Conservation (phyloP, 2,113 vertebrate species). For the Hemiscyllium ocellatum region DNA sequence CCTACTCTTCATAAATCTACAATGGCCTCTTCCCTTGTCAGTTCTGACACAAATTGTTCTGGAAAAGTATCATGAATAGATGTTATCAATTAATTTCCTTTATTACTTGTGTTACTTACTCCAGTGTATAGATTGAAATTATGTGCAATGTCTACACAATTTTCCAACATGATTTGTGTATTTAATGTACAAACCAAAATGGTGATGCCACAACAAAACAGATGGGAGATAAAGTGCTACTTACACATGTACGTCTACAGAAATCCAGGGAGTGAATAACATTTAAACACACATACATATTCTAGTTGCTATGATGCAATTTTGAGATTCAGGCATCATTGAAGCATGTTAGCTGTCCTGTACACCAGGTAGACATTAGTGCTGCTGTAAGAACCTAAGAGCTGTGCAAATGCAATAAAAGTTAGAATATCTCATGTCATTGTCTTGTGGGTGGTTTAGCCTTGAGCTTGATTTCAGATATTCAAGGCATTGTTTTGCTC, state of each 20-base stretch:
- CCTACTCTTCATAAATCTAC: too few species aligned
- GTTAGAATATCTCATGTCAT: neutral
- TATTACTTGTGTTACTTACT: too few species aligned
- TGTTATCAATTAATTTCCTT: too few species aligned
- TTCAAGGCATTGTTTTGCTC: neutral
- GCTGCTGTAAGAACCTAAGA: neutral
- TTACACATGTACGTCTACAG: neutral
- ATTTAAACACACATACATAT: neutral
- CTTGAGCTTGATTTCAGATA: neutral
- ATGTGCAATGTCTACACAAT: too few species aligned
- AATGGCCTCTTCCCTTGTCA: too few species aligned
- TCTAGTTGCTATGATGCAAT: neutral
- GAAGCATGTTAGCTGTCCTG: neutral
- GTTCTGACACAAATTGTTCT: too few species aligned
- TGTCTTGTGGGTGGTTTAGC: neutral
- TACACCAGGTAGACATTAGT: neutral
- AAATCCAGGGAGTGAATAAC: neutral
- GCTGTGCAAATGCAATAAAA: neutral
- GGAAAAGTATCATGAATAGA: too few species aligned
- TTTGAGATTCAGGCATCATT: neutral
- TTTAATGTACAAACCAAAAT: too few species aligned
- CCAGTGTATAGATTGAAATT: too few species aligned
- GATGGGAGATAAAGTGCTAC: neutral
- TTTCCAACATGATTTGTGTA: too few species aligned
- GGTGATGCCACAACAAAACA: too few species aligned